Conservation (phyloP, 1,140 invertebrate genomes). For the Drosophila chauvacae region DNA sequence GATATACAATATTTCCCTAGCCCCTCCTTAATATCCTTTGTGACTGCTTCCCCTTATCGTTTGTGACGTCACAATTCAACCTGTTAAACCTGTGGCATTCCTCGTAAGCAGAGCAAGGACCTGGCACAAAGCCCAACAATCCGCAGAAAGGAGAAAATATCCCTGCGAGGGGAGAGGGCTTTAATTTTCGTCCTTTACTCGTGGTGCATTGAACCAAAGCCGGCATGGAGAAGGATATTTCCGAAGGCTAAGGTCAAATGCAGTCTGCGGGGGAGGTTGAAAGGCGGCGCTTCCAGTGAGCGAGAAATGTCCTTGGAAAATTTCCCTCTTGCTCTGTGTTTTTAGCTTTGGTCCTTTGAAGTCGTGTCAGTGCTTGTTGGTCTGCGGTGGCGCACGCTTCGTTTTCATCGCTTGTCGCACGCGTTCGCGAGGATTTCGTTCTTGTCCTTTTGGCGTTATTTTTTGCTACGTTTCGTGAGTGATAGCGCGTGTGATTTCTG, state of each 20-base stretch:
- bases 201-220: constrained; percentile 70
- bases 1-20: not conserved
- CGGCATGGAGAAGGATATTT: constrained; percentile 50
- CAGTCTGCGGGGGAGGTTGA: constrained; percentile 44
- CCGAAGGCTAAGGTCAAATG: constrained; percentile 81
- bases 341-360: constrained; percentile 25
- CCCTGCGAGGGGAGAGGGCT: constrained; percentile 11
- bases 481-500: constrained; percentile 35
- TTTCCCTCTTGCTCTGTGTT: constrained; percentile 54
- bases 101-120: constrained; percentile 18
- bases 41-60: constrained; percentile 24
- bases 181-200: constrained; percentile 23
- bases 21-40: constrained; percentile 10
- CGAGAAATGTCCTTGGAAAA: constrained; percentile 58
- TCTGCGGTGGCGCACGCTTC: constrained; percentile 65
- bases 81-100: constrained; percentile 55
- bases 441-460: constrained; percentile 33
- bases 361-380: constrained; percentile 65
- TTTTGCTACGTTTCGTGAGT: constrained; percentile 41
- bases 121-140: constrained; percentile 29
- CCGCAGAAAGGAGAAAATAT: constrained; percentile 37
- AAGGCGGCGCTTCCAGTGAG: constrained; percentile 59
- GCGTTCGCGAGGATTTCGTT: constrained; percentile 13
- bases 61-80: constrained; percentile 70
- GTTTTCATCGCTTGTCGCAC: constrained; percentile 8